Percentiles rank a stretch among this genome's conserved stretches.
Conservation (phyloP, 1,140 invertebrate genomes). For the Goniozus legneri region DNA sequence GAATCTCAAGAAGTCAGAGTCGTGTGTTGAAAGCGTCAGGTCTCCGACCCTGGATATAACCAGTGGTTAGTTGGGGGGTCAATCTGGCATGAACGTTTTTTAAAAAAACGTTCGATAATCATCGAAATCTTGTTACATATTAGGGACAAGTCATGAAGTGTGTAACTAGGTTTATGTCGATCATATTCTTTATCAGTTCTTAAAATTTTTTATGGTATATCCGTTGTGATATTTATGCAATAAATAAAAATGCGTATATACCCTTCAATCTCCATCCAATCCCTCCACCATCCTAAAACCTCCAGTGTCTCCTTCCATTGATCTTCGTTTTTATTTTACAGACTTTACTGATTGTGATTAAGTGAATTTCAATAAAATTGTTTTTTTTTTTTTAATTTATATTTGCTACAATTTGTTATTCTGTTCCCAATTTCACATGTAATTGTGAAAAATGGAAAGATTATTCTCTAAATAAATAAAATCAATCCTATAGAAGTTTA, state of each 20-base stretch:
- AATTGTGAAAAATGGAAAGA: no score
- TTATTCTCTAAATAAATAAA: no score
- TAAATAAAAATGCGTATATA: constrained; percentile 21
- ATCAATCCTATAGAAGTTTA: no score
- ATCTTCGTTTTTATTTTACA: neutral
- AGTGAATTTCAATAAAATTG: no score
- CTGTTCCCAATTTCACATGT: no score
- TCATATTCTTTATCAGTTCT: constrained; percentile 54
- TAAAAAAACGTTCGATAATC: constrained; percentile 36
- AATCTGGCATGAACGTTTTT: constrained; percentile 34
- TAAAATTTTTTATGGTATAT: constrained; percentile 29
- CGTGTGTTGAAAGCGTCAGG: constrained; percentile 30
- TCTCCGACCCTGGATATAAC: constrained; percentile 32
- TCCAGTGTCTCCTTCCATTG: constrained; percentile 16
- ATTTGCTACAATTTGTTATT: no score
- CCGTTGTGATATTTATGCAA: constrained; percentile 17
- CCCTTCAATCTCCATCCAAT: constrained; percentile 23
- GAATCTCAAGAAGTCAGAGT: constrained; percentile 41
- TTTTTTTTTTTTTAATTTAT: no score
- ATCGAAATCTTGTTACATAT: constrained; percentile 35
- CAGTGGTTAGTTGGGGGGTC: constrained; percentile 39
- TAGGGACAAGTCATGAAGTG: constrained; percentile 38
- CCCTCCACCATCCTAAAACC: constrained; percentile 47
- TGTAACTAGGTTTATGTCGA: constrained; percentile 40
- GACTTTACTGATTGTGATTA: no score